Base-by-base conservation (phyloP, 2,797 vertebrate genomes). In the Hafferia zeledoni region DNA sequence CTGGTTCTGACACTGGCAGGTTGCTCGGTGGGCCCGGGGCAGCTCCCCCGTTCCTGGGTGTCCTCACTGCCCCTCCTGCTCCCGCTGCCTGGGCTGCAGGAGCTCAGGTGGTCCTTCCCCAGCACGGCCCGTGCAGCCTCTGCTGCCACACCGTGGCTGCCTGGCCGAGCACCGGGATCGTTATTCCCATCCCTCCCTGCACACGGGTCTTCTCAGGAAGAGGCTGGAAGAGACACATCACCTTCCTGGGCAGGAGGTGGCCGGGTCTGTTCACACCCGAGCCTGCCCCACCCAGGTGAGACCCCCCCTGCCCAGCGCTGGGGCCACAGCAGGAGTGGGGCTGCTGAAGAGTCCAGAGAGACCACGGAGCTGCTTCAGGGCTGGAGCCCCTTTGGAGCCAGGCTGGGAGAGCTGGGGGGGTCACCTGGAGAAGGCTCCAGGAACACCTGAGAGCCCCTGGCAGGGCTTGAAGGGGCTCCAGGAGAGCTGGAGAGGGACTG, bases 111-210 rank as follows among this genome's bases (percentile, higher is more conserved):
- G 9, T 17, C 28, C 60, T 14, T 19, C 25, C 37, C 37, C 37
- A 13, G 57, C 57, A 8, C 24, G 5, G 57, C 33, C 37, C 6
- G 24, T 8, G 27, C 37, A 18, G 71, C 46, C 56, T 87, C 50
- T 71, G 83, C 83, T 78, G 84, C 68, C 85, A 6, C 52, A 5
- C 65, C 11, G 47, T 35, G 65, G 65, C 47, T 47, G 1, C 28
- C 44, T 35, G 75, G 75, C 6, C 5, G 5, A 37, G 50, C 22
- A 9, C 4, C 12, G 35, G 65, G 22, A 31, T 10, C 20, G 31
- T 3, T 0, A 8, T 7, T 49, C 17, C 43, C 13, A 2, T 0
- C 14, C n/a, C 28, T 47, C 8, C 10, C 41, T 15, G 17, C 11
- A 17, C 2, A 11, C 50, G 1, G 30, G 13, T 4, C 59, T 8